Base-by-base conservation (phyloP, 2,888 invertebrate species). In the Malthinus seriepunctatus region DNA sequence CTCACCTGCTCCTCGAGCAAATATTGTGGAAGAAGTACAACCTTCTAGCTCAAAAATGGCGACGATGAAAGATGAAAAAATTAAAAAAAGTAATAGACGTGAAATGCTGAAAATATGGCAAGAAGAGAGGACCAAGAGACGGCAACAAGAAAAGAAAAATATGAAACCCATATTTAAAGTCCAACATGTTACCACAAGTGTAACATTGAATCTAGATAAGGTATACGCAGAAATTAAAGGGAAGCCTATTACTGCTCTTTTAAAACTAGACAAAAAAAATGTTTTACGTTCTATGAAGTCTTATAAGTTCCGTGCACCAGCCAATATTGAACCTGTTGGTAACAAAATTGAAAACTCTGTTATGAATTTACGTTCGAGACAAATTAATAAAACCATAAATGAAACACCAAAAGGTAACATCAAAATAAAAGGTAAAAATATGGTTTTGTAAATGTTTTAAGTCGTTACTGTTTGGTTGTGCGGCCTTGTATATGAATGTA, bases 291-390 rank as follows among this genome's bases (percentile, higher is more conserved):
- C 86, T 0, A 71, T 71, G 52, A 71, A 70, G 51, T 80, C 83
- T 76, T 80, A 85, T 10, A 63, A 73, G 8, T 86, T 86, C 67
- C 79, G 76, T 66, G 77, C 83, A 3, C 85, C 85, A 1, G 57
- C 70, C 6, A 76, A 76, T 73, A 56, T 66, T 73, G 53, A 69
- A 55, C 69, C 72, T n/a, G 51, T 71, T 23, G 23, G 5, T 23
- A 23, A n/a, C n/a, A n/a, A n/a, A n/a, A n/a, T n/a, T n/a, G 23
- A 23, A 2, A 23, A 23, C 5, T 23, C 23, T 23, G 23, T 23
- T 23, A 23, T 23, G 2, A 23, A 23, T 23, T 23, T 23, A 23
- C 23, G 23, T 5, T 23, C 23, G 2, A 23, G 23, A 5, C 2
- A 23, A 23, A 5, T 23, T 23, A 23, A 23, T 5, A 23, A 23